Conservation (phyloP, 1,140 invertebrate species). For the Zaprionus nigranus region DNA sequence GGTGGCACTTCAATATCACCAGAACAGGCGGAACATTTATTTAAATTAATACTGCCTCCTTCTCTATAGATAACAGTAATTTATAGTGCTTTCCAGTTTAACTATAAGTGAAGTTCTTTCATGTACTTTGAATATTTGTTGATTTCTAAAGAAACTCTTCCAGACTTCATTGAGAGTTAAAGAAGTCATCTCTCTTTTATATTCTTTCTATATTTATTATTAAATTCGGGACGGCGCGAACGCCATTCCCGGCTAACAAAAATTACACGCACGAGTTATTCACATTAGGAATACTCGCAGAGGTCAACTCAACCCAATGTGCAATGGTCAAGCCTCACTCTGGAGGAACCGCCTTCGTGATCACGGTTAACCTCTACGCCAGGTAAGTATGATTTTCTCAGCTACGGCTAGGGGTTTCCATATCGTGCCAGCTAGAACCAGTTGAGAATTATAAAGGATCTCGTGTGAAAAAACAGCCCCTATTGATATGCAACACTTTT, state of each 20-base stretch:
- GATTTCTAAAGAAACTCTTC: neutral
- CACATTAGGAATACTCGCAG: slow-evolving; percentile 84
- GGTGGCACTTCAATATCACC: neutral
- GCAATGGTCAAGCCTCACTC: slow-evolving; percentile 86
- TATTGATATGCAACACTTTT: slow-evolving; percentile 5
- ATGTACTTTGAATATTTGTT: neutral
- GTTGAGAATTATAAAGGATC: slow-evolving; percentile 53
- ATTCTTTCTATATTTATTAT: slow-evolving; percentile 29
- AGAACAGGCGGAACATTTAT: slow-evolving; percentile 24
- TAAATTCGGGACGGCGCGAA: slow-evolving; percentile 81
- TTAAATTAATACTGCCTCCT: slow-evolving; percentile 14
- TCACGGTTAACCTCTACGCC: slow-evolving; percentile 87
- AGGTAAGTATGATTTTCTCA: slow-evolving; percentile 85
- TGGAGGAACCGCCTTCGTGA: slow-evolving; percentile 88
- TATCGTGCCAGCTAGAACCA: neutral
- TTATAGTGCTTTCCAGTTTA: neutral
- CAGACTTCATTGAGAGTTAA: rapidly evolving
- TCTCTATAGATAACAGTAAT: slow-evolving; percentile 1
- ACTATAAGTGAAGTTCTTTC: neutral
- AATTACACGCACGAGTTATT: slow-evolving; percentile 84
- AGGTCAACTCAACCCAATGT: slow-evolving; percentile 68
- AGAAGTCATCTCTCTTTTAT: no score
- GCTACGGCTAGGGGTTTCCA: slow-evolving; percentile 6
- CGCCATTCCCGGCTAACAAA: slow-evolving; percentile 84
- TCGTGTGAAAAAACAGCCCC: neutral